Base-by-base conservation (phyloP, 2,797 vertebrate genomes). In the Liasis olivaceus region DNA sequence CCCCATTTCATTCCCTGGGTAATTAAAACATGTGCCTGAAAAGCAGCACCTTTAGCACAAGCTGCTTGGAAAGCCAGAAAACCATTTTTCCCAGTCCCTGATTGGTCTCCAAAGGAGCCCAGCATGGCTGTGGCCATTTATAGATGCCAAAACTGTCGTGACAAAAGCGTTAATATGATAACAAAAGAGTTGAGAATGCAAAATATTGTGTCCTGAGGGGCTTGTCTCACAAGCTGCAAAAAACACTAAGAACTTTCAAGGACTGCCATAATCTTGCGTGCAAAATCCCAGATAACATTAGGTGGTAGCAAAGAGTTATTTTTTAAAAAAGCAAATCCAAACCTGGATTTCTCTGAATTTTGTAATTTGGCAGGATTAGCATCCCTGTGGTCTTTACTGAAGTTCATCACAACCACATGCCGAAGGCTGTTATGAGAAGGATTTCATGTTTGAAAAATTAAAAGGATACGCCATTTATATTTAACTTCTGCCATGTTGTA, bases 81-180 rank as follows among this genome's bases (percentile, higher is more conserved):
- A 95, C 95, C 93, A 94, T 97, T 97, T 97, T 97, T 69, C 92
- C 93, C 93, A 94, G 95, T 97, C 96, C 96, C 93, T 92, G 90
- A 95, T 96, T 96, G 96, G 96, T 97, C 97, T 97, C 97, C 95
- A 58, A 96, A 97, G 97, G 91, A 97, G 95, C 96, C 92, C 96
- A 97, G 96, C 96, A 92, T 95, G 97, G 96, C 97, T 90, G 95
- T 95, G 97, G 97, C 93, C 97, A 97, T 97, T 98, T 98, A 96
- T 95, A 96, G 96, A 96, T 96, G 94, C 97, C 97, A 97, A 96
- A 97, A 97, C 97, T 97, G 98, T 98, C 97, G 97, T 94, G 96
- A 97, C 97, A 97, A 97, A 98, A 96, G 96, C 98, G 98, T 98
- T 98, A 98, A 97, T 97, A 97, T 96, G 96, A 96, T 97, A 98